Evolutionary conservation across 1,140 invertebrate species (phyloP), one percentile per base, ranked within the genome.

Genomic region (Reticulitermes speratus): DNA sequence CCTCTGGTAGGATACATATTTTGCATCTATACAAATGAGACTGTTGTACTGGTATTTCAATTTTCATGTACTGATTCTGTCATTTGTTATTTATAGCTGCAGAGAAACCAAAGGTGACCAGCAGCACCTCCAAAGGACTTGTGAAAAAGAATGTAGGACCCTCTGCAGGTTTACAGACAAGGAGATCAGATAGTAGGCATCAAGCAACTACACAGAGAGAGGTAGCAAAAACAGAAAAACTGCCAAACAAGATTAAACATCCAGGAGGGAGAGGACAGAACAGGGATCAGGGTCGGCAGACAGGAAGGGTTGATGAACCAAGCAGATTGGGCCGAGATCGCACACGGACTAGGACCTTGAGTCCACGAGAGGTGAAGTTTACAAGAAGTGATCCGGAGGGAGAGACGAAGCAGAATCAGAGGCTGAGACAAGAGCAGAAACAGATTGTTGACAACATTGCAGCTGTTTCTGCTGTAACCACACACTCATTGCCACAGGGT

Each of bases 281-380:
- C 30, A n/a, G 45, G 30, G 30, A 55, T 23, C 44, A 7, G 83
- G 45, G 45, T 12, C 44, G n/a, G 45, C 83, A 84, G 16, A 9
- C 83, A 48, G 30, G 23, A 32, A 30, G 21, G 45, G 83, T 52
- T 30, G 0, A 52, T 6, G 23, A 52, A 30, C 83, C 83, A 48
- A 45, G 82, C 19, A 87, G 75, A 87, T 44, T 87, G 45, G 52
- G 84, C n/a, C 44, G 88, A 87, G 89, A 90, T 84, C 86, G 89
- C 30, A 89, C 86, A 87, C 88, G 88, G 85, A 90, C 89, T 11
- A 87, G 89, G 84, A 90, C 90, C 23, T 85, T 91, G 12, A 91
- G 90, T 87, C 90, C 90, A 14, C 89, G 88, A 84, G 91, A 91
- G 86, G 87, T 91, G 11, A 91, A 89, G 85, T 86, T 91, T 84